Evolutionary conservation across 2,113 vertebrate genomes (phyloP), one percentile per base, ranked within the genome.

Genomic region (Ictidomys tridecemlineatus): DNA sequence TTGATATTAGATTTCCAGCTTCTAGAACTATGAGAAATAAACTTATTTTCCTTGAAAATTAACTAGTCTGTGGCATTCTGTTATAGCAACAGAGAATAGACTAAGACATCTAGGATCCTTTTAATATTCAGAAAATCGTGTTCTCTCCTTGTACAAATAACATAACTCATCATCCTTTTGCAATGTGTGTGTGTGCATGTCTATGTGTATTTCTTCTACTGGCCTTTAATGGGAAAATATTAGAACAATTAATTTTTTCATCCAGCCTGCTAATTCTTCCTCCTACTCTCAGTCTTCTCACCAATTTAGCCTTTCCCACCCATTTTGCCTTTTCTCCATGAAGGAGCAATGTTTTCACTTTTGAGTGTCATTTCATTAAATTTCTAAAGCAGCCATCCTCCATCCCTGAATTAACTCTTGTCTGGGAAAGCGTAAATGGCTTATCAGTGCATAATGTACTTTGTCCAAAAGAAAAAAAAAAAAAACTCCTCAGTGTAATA

Each of bases 281-380:
- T 73, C 30, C 72, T 78, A 7, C 30, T 91, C 45, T 72, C 56
- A 30, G 17, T 88, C 92, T 92, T 85, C 80, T 58, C 37, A 72
- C 18, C 80, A 88, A n/a, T 82, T 69, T 85, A 95, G 87, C 93
- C 90, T 92, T 89, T 94, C 63, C 56, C 61, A 91, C 84, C 53
- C 18, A 0, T 73, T 79, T 93, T 37, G 58, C 80, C 88, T 77
- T 94, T 85, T 79, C 77, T 67, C 16, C 7, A 26, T 42, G 70
- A 93, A 92, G 86, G 20, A 42, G 48, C 85, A 83, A 16, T 22
- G 53, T 69, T 95, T 87, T 89, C 8, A 53, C 82, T 86, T 85
- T 86, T 92, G 89, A 96, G 85, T 96, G 95, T 96, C 97, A 97
- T 96, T 95, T 96, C 95, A 93, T 97, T 95, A 96, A 67, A 94